phyloP scores from a whole-genome alignment of 37 sponge, comb jelly and placozoan species.

The Amphimedon queenslandica region DNA sequence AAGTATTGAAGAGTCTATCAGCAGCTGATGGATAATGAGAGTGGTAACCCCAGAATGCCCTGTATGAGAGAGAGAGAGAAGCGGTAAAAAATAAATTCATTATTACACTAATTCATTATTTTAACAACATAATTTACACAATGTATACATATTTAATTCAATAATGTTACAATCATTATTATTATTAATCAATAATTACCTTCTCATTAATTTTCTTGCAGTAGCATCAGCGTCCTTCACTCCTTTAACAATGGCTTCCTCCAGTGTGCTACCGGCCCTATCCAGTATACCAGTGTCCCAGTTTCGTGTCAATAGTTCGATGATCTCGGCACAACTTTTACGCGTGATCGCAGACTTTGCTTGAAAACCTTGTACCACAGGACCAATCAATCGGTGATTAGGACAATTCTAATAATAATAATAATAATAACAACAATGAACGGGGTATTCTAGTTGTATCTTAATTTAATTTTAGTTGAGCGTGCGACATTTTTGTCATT shows the following conservation, averaged over 20 bases:
- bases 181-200: conserved; percentile 11
- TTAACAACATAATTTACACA: no score
- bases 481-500: no score
- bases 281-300: conserved; percentile 36
- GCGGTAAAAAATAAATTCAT: no score
- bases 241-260: conserved; percentile 32
- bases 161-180: no score
- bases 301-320: neutral
- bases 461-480: no score
- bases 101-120: no score
- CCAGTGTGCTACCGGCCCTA: conserved; percentile 5
- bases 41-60: conserved; percentile 70
- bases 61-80: no score
- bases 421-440: no score
- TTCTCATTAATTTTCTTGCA: conserved; percentile 50
- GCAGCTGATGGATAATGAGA: conserved; percentile 31
- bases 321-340: conserved; percentile 44
- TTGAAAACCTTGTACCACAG: conserved; percentile 28
- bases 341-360: conserved; percentile 66
- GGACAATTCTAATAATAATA: conserved; percentile 44
- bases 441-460: no score
- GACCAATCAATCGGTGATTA: conserved; percentile 31
- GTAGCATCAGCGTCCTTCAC: conserved; percentile 57
- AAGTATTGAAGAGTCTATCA: conserved; percentile 29
- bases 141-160: no score